phyloP scores from a whole-genome alignment of 2,888 invertebrate species.

The Ephialtes manifestator region DNA sequence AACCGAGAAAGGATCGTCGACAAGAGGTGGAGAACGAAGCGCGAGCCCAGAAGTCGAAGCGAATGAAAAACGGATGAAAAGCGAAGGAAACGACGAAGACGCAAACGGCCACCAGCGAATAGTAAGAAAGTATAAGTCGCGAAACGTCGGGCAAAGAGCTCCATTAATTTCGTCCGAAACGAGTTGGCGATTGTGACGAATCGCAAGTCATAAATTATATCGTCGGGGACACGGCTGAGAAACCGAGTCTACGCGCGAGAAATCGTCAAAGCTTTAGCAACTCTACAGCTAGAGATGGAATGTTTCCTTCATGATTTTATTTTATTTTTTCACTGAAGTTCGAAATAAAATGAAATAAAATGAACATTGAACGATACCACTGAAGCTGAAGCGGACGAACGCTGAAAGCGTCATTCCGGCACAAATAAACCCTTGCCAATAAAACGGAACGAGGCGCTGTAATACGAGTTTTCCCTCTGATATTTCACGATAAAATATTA shows the following conservation, averaged over 20 bases:
- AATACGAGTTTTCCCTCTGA: constrained; percentile 34
- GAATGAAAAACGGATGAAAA: constrained; percentile 39
- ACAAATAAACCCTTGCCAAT: constrained; percentile 60
- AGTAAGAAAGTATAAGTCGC: constrained; percentile 27
- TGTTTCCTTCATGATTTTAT: constrained; percentile 59
- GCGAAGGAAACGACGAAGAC: constrained; percentile 8
- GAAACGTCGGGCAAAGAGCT: constrained; percentile 44
- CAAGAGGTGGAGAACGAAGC: constrained; percentile 34
- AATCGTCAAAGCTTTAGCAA: constrained; percentile 23
- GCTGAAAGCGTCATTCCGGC: constrained; percentile 44
- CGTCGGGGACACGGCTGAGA: constrained; percentile 31
- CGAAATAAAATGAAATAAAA: constrained; percentile 10
- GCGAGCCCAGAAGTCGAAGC: constrained; percentile 26
- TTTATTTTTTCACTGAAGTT: constrained; percentile 45
- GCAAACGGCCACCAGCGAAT: neutral
- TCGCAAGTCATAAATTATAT: constrained; percentile 61
- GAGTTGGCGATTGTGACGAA: constrained; percentile 64
- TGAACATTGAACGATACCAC: neutral
- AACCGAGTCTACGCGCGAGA: constrained; percentile 2
- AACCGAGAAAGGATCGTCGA: constrained; percentile 19
- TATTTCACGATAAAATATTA: constrained; percentile 59
- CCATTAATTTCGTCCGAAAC: constrained; percentile 60
- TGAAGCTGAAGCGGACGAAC: neutral
- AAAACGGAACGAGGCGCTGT: constrained; percentile 51
- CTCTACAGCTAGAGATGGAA: constrained; percentile 39